Conservation (phyloP, 1,140 invertebrate species). For the Lerema accius region DNA sequence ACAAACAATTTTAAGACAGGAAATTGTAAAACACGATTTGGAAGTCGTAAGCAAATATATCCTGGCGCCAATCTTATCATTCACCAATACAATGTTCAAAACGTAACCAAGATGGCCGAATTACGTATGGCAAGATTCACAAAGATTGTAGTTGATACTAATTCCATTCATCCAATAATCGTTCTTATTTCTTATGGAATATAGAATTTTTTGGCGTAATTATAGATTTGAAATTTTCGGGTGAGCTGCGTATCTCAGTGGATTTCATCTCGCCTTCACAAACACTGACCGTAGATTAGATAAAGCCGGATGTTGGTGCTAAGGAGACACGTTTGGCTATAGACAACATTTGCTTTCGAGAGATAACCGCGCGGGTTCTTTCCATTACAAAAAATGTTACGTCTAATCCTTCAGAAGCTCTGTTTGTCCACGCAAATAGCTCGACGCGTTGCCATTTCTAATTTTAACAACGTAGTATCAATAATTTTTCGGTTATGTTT, state of each 20-base stretch:
- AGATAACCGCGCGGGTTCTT: conserved; percentile 56
- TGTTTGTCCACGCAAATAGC: conserved; percentile 19
- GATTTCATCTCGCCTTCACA: conserved; percentile 49
- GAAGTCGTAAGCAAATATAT: conserved; percentile 11
- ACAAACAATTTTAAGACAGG: not conserved
- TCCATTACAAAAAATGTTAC: conserved; percentile 43
- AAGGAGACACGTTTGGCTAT: conserved; percentile 54
- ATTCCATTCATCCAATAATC: conserved; percentile 7
- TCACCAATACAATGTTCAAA: conserved; percentile 7
- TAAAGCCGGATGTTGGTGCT: conserved; percentile 72
- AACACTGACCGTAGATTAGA: conserved; percentile 79
- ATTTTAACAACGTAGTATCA: too few species aligned
- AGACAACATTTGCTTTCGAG: conserved; percentile 61
- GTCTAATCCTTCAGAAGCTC: conserved; percentile 16
- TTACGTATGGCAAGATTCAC: not conserved
- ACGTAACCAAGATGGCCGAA: conserved; percentile 20
- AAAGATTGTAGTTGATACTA: not conserved
- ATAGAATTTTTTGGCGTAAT: not conserved
- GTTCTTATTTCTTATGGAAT: conserved; percentile 6
- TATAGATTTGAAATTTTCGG: conserved; percentile 5
- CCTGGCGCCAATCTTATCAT: conserved; percentile 25
- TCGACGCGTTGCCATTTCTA: too few species aligned
- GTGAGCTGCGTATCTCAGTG: conserved; percentile 53
- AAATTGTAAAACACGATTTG: conserved; percentile 21
- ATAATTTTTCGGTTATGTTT: too few species aligned